These are phyloP conservation scores for Mythimna loreyi DNA, from an alignment of 2,888 invertebrate species.

Conservation along the genomic window DNA sequence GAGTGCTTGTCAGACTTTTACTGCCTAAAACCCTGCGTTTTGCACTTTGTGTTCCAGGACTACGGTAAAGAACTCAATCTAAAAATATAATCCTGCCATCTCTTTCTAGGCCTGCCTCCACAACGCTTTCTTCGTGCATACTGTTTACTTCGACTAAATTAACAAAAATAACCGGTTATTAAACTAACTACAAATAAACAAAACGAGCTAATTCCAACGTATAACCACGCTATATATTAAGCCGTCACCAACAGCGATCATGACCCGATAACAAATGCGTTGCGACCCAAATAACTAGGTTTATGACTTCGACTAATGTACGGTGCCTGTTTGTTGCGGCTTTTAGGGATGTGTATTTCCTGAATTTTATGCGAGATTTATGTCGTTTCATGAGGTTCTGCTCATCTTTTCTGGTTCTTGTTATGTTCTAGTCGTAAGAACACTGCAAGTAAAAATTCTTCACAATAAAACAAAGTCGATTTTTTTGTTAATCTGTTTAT, in stretches of 20 bases:
- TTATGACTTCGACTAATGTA: constrained; percentile 44
- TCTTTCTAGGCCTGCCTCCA: too few species aligned
- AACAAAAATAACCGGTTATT: constrained; percentile 11
- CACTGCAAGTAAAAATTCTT: too few species aligned
- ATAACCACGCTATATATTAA: constrained; percentile 45
- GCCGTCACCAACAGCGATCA: constrained; percentile 51
- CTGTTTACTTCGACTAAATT: too few species aligned
- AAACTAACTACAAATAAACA: constrained; percentile 23
- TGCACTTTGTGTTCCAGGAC: too few species aligned
- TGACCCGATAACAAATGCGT: constrained; percentile 62
- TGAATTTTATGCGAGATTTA: constrained; percentile 13
- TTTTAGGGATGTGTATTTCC: constrained; percentile 15
- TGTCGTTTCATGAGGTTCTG: background rate
- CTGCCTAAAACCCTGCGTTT: too few species aligned
- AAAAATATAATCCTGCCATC: too few species aligned
- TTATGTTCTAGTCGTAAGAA: too few species aligned
- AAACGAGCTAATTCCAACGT: constrained; percentile 38
- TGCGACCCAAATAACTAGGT: constrained; percentile 61
- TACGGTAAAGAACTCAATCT: background rate
- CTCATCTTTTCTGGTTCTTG: background rate
- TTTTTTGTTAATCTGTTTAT: too few species aligned
- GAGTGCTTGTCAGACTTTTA: too few species aligned
- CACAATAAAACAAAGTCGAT: too few species aligned
- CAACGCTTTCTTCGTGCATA: too few species aligned
- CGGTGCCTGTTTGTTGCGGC: constrained; percentile 12